These are phyloP conservation scores for Eudyptes chrysolophus DNA, from an alignment of 2,113 vertebrate genomes.

Conservation along the genomic window DNA sequence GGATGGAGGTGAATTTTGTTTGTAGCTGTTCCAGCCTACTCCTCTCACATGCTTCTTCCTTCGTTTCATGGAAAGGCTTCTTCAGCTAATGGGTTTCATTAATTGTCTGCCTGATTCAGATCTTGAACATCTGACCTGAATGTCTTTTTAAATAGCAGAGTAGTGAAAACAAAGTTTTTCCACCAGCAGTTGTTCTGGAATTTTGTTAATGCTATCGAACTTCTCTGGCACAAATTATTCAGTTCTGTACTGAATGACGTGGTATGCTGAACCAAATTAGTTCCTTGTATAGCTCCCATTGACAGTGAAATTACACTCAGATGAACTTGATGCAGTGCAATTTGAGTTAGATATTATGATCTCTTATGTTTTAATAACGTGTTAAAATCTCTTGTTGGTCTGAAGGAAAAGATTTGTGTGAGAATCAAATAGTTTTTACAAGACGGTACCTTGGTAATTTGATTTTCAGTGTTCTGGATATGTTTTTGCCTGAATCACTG, in stretches of 20 bases:
- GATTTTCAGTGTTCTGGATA: background rate
- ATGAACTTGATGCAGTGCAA: background rate
- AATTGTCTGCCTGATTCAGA: background rate
- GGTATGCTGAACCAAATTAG: background rate
- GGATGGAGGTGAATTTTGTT: background rate
- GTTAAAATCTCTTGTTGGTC: background rate
- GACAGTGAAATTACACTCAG: background rate
- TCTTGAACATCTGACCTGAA: background rate
- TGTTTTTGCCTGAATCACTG: background rate
- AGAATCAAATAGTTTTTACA: background rate
- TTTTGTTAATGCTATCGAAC: background rate
- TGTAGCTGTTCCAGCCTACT: background rate
- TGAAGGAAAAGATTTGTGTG: background rate
- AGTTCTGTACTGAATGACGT: background rate
- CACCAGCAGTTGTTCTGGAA: background rate
- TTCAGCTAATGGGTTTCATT: background rate
- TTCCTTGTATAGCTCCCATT: background rate
- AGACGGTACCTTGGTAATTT: background rate
- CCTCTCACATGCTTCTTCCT: background rate
- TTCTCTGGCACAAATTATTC: background rate
- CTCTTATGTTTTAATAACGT: rapidly evolving
- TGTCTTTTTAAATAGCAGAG: background rate
- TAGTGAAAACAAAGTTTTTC: background rate
- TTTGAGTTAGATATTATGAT: background rate
- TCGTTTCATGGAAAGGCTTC: background rate